Base-by-base conservation (phyloP, 2,888 invertebrate genomes). In the Syrphus vitripennis region DNA sequence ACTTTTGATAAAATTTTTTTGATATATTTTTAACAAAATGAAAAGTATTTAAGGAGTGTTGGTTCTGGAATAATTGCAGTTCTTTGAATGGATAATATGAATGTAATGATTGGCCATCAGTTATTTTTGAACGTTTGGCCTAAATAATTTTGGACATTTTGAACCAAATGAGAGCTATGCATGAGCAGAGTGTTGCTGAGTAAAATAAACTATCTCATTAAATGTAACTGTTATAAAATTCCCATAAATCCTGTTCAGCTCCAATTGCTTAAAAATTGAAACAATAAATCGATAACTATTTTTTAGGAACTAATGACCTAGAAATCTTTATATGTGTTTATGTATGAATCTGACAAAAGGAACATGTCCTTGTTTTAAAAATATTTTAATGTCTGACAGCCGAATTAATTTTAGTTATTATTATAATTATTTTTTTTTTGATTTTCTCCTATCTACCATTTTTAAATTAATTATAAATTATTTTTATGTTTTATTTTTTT, bases 251-350 rank as follows among this genome's bases (percentile, higher is more conserved):
- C 59, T 14, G 7, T 42, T 29, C 10, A 31, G 45, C 65, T 45
- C 0, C 24, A 42, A 14, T 42, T 53, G 12, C 45, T 19, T 19
- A 12, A 9, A 48, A 70, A 70, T 53, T 1, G 16, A 19, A 21
- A 3, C 34, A 45, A 50, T 6, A 59, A 29, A 59, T n/a, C n/a
- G n/a, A 50, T 34, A 40, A 1, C 10, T 53, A 53, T 67, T 70
- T 75, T 57, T 57, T 83, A 83, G 79, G 84, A 84, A 84, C 84
- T 84, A 71, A 76, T 80, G 71, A 67, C 42, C 48, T 34, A 37
- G 48, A 83, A 45, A 9, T 21, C 48, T 67, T 31, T 50, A n/a
- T 48, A 34, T 65, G 3, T 34, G 14, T n/a, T n/a, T 29, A n/a
- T 45, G 48, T 37, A 31, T 65, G n/a, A 67, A 29, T 19, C 65